These are phyloP conservation scores for Brachyistius frenatus DNA, from an alignment of 2,113 vertebrate species.

Conservation along the genomic window DNA sequence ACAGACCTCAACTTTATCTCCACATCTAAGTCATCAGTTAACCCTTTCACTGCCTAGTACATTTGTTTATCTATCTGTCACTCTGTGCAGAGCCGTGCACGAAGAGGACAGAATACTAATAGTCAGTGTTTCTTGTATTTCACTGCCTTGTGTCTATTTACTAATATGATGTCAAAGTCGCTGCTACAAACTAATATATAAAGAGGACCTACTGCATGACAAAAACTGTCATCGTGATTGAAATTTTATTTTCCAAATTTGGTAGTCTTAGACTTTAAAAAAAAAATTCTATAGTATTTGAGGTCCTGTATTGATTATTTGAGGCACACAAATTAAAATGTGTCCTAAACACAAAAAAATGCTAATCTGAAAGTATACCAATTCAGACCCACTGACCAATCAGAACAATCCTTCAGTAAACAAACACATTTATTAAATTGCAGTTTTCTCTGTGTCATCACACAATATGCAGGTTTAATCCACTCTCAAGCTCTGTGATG, in stretches of 20 bases:
- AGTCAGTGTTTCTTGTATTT: slow-evolving; percentile 8
- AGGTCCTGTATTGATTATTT: no score
- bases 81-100: no score
- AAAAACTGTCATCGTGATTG: slow-evolving; percentile 31
- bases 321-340: not conserved
- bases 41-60: no score
- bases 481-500: slow-evolving; percentile 36
- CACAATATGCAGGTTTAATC: slow-evolving; percentile 29
- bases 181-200: slow-evolving; percentile 28
- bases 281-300: no score
- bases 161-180: slow-evolving; percentile 29
- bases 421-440: not conserved
- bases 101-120: not conserved
- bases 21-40: no score
- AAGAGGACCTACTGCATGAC: slow-evolving; percentile 28
- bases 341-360: not conserved
- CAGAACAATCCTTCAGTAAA: not conserved
- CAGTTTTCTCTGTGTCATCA: slow-evolving; percentile 20
- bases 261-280: not conserved
- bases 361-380: not conserved
- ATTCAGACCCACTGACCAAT: not conserved
- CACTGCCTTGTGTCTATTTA: slow-evolving; percentile 18
- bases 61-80: no score
- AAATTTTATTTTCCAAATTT: slow-evolving; percentile 11
- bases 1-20: no score